Percentiles rank a stretch among this genome's conserved stretches.
Conservation (phyloP, 2,888 invertebrate species). For the Nephrotoma appendiculata region DNA sequence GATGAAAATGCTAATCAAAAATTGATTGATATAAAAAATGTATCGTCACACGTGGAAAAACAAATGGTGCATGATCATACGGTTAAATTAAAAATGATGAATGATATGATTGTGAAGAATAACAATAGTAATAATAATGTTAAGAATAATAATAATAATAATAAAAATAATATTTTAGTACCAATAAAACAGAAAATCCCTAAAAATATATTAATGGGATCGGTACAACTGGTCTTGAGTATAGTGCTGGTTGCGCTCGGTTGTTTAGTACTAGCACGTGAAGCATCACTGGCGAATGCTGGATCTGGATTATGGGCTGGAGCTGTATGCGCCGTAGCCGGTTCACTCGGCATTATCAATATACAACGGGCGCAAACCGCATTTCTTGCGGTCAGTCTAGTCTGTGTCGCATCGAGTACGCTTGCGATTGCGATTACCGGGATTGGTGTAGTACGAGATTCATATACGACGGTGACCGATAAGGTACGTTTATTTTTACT, state of each 20-base stretch:
- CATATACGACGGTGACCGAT: constrained; percentile 19
- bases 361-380: constrained; percentile 29
- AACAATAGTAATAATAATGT: constrained; percentile 5
- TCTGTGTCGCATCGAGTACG: constrained; percentile 31
- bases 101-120: background rate
- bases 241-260: constrained; percentile 28
- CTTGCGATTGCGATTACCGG: constrained; percentile 30
- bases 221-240: constrained; percentile 26
- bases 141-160: background rate
- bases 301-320: constrained; percentile 32
- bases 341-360: constrained; percentile 31
- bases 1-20: background rate
- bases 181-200: constrained; percentile 13
- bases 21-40: background rate
- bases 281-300: constrained; percentile 25
- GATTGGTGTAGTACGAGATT: constrained; percentile 28
- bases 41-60: background rate
- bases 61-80: background rate
- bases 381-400: constrained; percentile 29
- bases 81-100: background rate
- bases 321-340: constrained; percentile 18
- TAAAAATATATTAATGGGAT: constrained; percentile 26
- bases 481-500: constrained; percentile 11
- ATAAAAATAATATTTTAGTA: background rate
- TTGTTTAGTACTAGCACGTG: constrained; percentile 27